Conservation (phyloP, 2,797 vertebrate genomes). For the Synaphobranchus kaupii region DNA sequence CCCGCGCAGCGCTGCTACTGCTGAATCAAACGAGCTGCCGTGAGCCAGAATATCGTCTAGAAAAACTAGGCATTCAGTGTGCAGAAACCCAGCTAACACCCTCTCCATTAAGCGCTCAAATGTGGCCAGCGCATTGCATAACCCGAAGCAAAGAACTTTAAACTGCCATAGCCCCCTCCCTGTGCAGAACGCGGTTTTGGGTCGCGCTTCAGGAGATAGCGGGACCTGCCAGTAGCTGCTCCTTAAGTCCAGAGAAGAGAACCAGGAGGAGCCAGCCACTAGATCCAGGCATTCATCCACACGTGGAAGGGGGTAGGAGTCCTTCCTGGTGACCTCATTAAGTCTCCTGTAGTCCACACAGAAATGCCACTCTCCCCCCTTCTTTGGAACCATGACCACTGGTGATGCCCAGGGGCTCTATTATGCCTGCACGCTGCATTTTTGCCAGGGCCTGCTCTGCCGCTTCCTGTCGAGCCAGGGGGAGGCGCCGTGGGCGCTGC, state of each 20-base stretch:
- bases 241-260: slow-evolving; percentile 13
- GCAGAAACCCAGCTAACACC: neutral
- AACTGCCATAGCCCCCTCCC: neutral
- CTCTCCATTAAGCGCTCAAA: slow-evolving; percentile 11
- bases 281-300: slow-evolving; percentile 20
- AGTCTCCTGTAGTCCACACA: neutral
- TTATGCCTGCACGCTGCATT: neutral
- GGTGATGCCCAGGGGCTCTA: slow-evolving; percentile 21
- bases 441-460: neutral
- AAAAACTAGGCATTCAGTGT: neutral
- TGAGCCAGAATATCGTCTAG: neutral
- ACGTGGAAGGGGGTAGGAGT: slow-evolving; percentile 15
- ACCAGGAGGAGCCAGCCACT: slow-evolving; percentile 17
- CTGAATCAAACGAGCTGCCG: neutral
- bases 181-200: slow-evolving; percentile 1
- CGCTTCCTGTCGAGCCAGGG: neutral
- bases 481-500: neutral
- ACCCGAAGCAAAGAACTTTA: neutral
- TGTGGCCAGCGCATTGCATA: neutral
- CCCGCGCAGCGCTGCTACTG: neutral
- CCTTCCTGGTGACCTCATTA: slow-evolving; percentile 18
- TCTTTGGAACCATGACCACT: slow-evolving; percentile 29
- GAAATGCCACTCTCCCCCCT: slow-evolving; percentile 7
- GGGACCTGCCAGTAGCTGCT: slow-evolving; percentile 15
- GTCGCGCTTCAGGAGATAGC: neutral